Conservation (phyloP, 1,140 invertebrate genomes). For the Scylla paramamosain region DNA sequence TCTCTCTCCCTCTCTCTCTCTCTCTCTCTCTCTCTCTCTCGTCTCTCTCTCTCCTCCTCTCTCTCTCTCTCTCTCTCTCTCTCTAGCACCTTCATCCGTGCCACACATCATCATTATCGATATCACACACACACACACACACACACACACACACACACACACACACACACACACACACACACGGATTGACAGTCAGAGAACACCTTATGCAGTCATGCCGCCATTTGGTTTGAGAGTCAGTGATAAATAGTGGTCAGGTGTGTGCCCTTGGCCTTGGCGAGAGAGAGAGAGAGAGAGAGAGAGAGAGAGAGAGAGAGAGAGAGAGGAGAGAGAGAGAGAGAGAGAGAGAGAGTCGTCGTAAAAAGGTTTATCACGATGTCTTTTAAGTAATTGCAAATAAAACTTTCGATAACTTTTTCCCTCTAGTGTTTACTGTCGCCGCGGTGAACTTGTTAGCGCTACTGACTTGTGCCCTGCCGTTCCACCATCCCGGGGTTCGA, state of each 20-base stretch:
- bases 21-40: background rate
- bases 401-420: background rate
- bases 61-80: slow-evolving; percentile 1
- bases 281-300: slow-evolving; percentile 13
- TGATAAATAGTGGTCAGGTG: slow-evolving; percentile 10
- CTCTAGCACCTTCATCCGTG: background rate
- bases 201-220: background rate
- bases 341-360: slow-evolving; percentile 34
- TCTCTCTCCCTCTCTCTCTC: slow-evolving; percentile 5
- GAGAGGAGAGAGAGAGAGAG: slow-evolving; percentile 51
- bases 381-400: slow-evolving; percentile 21
- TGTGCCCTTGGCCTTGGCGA: background rate
- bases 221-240: background rate
- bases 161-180: slow-evolving; percentile 18
- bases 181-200: background rate
- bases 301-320: slow-evolving; percentile 51
- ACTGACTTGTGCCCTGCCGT: no score
- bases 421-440: background rate
- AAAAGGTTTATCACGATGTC: background rate
- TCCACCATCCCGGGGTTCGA: no score
- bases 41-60: background rate
- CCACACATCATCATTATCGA: no score
- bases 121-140: slow-evolving; percentile 39
- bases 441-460: no score
- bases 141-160: slow-evolving; percentile 48